These are phyloP conservation scores for Trichonephila clavata DNA, from an alignment of 1,140 invertebrate species.

Conservation along the genomic window DNA sequence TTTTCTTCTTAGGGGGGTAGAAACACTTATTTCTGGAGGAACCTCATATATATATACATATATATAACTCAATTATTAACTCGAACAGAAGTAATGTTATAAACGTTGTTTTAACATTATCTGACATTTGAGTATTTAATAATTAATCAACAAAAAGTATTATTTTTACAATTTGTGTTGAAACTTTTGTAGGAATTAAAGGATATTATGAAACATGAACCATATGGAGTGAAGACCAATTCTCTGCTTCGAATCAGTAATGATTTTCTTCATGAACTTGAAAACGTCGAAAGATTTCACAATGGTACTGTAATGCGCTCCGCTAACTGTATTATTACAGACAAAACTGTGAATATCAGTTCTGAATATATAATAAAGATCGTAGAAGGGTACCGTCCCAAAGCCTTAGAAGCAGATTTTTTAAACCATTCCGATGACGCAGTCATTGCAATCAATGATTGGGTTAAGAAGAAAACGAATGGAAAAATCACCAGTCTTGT, in stretches of 20 bases:
- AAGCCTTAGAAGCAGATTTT: slow-evolving; percentile 41
- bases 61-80: too few relatives aligned
- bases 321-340: neutral
- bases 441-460: slow-evolving; percentile 73
- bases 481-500: slow-evolving; percentile 78
- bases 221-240: neutral
- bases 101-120: too few relatives aligned
- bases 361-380: neutral
- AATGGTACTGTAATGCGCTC: neutral
- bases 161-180: neutral
- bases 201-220: neutral
- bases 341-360: neutral
- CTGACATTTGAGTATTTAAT: too few relatives aligned
- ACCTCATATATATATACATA: too few relatives aligned
- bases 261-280: neutral
- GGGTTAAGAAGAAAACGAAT: slow-evolving; percentile 77
- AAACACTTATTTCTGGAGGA: too few relatives aligned
- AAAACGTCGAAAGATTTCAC: neutral
- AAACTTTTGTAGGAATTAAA: neutral
- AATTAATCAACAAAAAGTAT: too few relatives aligned
- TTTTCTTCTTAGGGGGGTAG: too few relatives aligned
- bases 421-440: slow-evolving; percentile 1
- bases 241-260: neutral
- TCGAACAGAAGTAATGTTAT: too few relatives aligned
- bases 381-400: neutral